These are phyloP conservation scores for Luidia sarsii DNA, from an alignment of 53 echinoderm and acorn worm genomes.

Conservation along the genomic window DNA sequence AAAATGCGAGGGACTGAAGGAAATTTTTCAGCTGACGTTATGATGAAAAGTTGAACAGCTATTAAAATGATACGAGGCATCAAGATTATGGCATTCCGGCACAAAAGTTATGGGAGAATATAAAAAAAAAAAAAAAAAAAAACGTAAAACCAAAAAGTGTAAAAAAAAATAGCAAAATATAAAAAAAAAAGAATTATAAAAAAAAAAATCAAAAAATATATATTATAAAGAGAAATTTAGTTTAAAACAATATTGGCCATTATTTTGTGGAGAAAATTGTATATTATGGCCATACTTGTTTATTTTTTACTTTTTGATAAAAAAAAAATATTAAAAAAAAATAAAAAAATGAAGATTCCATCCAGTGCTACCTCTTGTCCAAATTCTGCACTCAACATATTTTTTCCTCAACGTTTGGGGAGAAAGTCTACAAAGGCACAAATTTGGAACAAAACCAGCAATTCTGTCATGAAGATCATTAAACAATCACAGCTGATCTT, in stretches of 20 bases:
- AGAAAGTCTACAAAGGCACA: slow-evolving; percentile 10
- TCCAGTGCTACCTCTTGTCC: slow-evolving; percentile 71
- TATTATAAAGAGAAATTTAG: slow-evolving; percentile 57
- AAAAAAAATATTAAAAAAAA: slow-evolving; percentile 59
- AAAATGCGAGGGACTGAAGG: slow-evolving; percentile 46
- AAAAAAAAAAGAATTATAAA: slow-evolving; percentile 13
- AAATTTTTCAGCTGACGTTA: slow-evolving; percentile 53
- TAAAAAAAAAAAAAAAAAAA: slow-evolving; percentile 21
- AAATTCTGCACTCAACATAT: slow-evolving; percentile 28
- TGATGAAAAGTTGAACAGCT: slow-evolving; percentile 54
- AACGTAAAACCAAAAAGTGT: slow-evolving; percentile 6
- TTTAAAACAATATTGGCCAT: slow-evolving; percentile 66
- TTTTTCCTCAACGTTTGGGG: slow-evolving; percentile 9
- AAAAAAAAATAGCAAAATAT: slow-evolving; percentile 38
- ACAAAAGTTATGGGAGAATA: slow-evolving; percentile 57
- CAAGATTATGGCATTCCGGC: slow-evolving; percentile 54
- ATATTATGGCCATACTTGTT: slow-evolving; percentile 79
- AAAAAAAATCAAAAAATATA: slow-evolving; percentile 50
- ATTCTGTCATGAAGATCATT: slow-evolving; percentile 23
- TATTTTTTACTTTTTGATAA: slow-evolving; percentile 76
- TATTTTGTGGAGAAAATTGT: slow-evolving; percentile 76
- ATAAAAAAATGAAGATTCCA: slow-evolving; percentile 55
- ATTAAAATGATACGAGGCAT: slow-evolving; percentile 41
- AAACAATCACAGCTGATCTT: slow-evolving; percentile 3
- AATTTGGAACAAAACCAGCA: slow-evolving; percentile 29